Evolutionary conservation across 2,113 vertebrate genomes (phyloP).

Genomic region (Phasianus colchicus): DNA sequence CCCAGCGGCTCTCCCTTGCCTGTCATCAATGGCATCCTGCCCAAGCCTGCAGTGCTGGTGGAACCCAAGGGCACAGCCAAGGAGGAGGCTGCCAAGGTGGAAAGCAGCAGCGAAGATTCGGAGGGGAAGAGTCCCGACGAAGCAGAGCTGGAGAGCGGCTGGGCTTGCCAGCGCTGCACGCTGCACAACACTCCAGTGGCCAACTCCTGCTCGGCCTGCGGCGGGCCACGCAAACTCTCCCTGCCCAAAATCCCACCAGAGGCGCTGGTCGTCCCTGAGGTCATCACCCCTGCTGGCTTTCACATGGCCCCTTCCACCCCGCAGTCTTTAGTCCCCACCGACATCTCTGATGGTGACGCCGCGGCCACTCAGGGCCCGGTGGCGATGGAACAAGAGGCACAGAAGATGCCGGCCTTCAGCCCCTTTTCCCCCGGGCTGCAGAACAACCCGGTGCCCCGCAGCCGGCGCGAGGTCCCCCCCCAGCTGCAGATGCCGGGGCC

Average conservation of each 20-base stretch:
- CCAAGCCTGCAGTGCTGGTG: constrained; percentile 59
- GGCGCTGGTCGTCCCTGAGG: constrained; percentile 94
- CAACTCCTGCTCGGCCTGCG: constrained; percentile 94
- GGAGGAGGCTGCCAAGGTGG: constrained; percentile 62
- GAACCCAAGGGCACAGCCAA: constrained; percentile 80
- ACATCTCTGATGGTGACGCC: constrained; percentile 81
- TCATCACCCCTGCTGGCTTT: constrained; percentile 89
- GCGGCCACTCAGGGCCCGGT: constrained; percentile 67
- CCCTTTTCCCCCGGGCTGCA: constrained; percentile 88
- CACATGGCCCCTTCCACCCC: constrained; percentile 74
- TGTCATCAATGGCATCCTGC: constrained; percentile 76
- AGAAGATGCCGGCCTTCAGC: constrained; percentile 75
- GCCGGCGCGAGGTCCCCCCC: constrained; percentile 93
- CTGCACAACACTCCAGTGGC: constrained; percentile 92
- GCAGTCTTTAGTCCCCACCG: constrained; percentile 66
- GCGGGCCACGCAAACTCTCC: constrained; percentile 93
- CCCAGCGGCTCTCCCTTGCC: constrained; percentile 67
- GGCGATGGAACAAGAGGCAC: constrained; percentile 75
- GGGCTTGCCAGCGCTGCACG: constrained; percentile 95
- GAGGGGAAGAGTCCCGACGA: constrained; percentile 72
- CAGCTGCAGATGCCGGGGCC: constrained; percentile 79
- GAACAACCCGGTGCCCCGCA: constrained; percentile 94
- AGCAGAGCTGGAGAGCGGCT: constrained; percentile 72
- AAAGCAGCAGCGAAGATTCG: constrained; percentile 53
- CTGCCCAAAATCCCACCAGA: constrained; percentile 97